Evolutionary conservation across 2,888 invertebrate genomes (phyloP).

Genomic region (Magallana nippona): DNA sequence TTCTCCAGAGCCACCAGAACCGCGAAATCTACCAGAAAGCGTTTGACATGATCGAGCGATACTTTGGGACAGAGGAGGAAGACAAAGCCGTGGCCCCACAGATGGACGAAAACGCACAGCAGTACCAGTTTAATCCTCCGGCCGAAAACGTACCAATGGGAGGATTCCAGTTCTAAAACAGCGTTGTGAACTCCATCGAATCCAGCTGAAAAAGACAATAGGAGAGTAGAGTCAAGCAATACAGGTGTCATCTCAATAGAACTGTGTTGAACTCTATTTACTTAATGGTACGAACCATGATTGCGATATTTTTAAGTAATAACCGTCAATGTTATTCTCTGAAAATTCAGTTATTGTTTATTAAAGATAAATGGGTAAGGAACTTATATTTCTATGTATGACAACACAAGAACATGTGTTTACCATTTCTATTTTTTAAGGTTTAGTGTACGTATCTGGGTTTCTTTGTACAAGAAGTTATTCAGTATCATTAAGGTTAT

Average conservation of each 20-base stretch:
- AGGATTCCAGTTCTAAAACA: slow-evolving; percentile 71
- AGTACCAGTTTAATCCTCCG: slow-evolving; percentile 69
- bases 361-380: too few relatives aligned
- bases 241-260: too few relatives aligned
- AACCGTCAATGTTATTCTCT: too few relatives aligned
- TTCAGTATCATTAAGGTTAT: slow-evolving; percentile 2
- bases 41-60: slow-evolving; percentile 97
- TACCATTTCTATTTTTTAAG: background rate
- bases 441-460: background rate
- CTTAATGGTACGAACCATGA: too few relatives aligned
- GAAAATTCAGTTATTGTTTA: too few relatives aligned
- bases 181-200: too few relatives aligned
- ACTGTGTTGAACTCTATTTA: too few relatives aligned
- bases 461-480: background rate
- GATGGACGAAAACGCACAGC: slow-evolving; percentile 83
- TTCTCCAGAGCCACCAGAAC: slow-evolving; percentile 97
- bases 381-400: too few relatives aligned
- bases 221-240: too few relatives aligned
- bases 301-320: too few relatives aligned
- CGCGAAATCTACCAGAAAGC: slow-evolving; percentile 98
- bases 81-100: slow-evolving; percentile 86
- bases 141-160: slow-evolving; percentile 69
- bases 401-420: background rate
- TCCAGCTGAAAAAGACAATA: too few relatives aligned
- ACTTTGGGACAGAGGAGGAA: slow-evolving; percentile 90